Conservation (phyloP, 1,140 invertebrate genomes). For the Chelonus insularis region DNA sequence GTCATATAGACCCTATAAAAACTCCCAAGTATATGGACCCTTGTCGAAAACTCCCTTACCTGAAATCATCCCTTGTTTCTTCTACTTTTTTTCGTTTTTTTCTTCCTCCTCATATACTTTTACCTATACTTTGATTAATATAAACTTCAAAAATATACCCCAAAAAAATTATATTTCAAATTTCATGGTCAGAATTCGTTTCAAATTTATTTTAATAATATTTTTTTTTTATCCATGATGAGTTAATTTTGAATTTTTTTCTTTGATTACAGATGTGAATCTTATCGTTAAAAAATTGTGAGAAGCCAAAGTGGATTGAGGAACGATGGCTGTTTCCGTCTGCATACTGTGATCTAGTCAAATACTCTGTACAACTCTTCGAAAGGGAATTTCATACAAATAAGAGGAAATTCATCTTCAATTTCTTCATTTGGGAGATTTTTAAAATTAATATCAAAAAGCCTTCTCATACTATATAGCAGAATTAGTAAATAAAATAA, state of each 20-base stretch:
- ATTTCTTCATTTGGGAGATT: too few species aligned
- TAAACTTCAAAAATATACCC: neutral
- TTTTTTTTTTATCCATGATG: neutral
- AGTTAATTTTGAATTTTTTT: too few species aligned
- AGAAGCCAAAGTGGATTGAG: neutral
- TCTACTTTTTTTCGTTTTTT: slow-evolving; percentile 20
- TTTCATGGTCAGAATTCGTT: too few species aligned
- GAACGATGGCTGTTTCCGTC: slow-evolving; percentile 39
- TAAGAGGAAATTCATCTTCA: too few species aligned
- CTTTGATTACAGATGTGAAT: slow-evolving; percentile 39
- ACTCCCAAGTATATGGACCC: slow-evolving; percentile 8
- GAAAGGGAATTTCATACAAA: too few species aligned
- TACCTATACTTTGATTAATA: slow-evolving; percentile 29
- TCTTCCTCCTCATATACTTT: slow-evolving; percentile 11
- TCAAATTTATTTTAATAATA: slow-evolving; percentile 15
- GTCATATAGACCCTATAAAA: neutral
- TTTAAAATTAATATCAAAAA: too few species aligned
- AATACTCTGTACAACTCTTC: slow-evolving; percentile 32
- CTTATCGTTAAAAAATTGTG: slow-evolving; percentile 9
- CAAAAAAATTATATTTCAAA: too few species aligned
- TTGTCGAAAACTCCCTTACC: slow-evolving; percentile 38
- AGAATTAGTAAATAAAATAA: too few species aligned
- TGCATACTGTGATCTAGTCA: slow-evolving; percentile 54
- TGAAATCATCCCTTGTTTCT: slow-evolving; percentile 41
- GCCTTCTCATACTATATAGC: too few species aligned